Conservation (phyloP, 2,888 invertebrate genomes). For the Agelastica alni region DNA sequence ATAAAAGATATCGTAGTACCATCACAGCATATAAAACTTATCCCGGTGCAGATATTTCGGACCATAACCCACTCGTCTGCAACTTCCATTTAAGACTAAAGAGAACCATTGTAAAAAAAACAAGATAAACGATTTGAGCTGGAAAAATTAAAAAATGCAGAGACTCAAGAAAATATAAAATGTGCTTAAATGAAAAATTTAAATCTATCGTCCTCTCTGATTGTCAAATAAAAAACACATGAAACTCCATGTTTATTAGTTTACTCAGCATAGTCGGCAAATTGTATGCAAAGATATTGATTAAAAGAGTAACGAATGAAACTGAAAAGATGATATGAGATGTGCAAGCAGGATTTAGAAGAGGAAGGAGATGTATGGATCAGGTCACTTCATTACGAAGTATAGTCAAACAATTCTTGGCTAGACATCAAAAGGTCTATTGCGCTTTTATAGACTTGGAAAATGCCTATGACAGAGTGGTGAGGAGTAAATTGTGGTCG, state of each 20-base stretch:
- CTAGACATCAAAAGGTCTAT: too few relatives aligned
- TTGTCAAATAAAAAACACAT: not conserved
- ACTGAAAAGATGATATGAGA: too few relatives aligned
- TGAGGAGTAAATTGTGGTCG: too few relatives aligned
- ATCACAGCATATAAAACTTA: not conserved
- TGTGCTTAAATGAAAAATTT: not conserved
- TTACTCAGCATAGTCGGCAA: too few relatives aligned
- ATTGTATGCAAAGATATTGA: too few relatives aligned
- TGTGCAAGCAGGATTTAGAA: too few relatives aligned
- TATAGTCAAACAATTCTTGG: too few relatives aligned
- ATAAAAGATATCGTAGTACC: not conserved
- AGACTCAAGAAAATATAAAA: not conserved
- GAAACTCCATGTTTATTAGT: not conserved
- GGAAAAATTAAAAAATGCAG: not conserved
- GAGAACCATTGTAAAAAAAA: not conserved
- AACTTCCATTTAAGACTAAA: not conserved
- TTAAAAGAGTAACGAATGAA: too few relatives aligned
- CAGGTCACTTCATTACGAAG: too few relatives aligned
- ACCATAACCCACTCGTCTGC: not conserved
- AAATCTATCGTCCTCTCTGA: not conserved
- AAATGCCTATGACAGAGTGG: too few relatives aligned
- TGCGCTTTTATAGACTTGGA: too few relatives aligned
- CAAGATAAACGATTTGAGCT: not conserved
- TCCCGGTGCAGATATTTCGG: not conserved
- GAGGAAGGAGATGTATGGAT: too few relatives aligned